Evolutionary conservation across 2,113 vertebrate genomes (phyloP), one percentile per base, ranked within the genome.

Genomic region (Aythya baeri): DNA sequence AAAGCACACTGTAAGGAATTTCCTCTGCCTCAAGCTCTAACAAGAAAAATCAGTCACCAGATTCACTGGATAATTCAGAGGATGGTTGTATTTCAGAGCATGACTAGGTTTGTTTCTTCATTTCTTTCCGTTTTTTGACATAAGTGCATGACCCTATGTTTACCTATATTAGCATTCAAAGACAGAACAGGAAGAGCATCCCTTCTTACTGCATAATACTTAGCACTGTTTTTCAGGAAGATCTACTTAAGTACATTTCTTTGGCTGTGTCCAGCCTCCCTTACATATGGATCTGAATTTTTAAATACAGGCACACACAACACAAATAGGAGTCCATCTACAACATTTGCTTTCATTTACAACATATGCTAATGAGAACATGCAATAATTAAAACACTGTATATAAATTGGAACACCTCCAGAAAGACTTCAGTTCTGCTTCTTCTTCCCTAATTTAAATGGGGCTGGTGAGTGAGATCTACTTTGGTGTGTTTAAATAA

Each of bases 381-480:
- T 83, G 34, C 16, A 66, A 82, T 95, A 96, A 84, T 86, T 91
- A 95, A 94, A 86, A 81, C 20, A n/a, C 46, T 81, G 41, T 88
- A 68, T 82, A 75, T 88, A 91, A 91, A 76, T 76, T 91, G 70
- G 38, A 94, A 81, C 82, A 25, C 27, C 27, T 49, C 75, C 31
- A 87, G 55, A 70, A 34, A 70, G 14, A 3, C 29, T 89, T 4
- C 49, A 91, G 16, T 89, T 92, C 44, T 84, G 14, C 66, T 90
- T 70, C 62, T 73, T 68, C 50, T 88, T 87, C 58, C 50, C 18
- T 58, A 22, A 25, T 89, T 87, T 89, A 88, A 85, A 70, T 41
- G 67, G 6, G 8, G 14, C 34, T 89, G 55, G 36, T 70, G 27
- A 85, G 17, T 21, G 3, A 74, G 36, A 65, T 23, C 11, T 73